These are phyloP conservation scores for Sinosuthora webbiana DNA, from an alignment of 2,113 vertebrate genomes.

Conservation along the genomic window DNA sequence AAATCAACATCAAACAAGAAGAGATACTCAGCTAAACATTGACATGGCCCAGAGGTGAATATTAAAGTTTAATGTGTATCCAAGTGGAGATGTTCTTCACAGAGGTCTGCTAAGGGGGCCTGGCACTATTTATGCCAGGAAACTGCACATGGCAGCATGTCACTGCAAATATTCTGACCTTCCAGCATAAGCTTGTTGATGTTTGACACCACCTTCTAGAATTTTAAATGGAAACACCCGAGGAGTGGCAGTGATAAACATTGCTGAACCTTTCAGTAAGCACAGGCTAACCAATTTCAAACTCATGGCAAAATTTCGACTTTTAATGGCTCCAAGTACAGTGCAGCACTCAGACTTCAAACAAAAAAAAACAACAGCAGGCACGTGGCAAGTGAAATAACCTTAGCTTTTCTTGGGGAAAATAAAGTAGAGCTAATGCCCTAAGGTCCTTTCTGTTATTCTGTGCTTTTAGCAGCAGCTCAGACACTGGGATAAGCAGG, in stretches of 20 bases:
- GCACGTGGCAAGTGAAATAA: not conserved
- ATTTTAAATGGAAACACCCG: not conserved
- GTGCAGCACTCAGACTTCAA: not conserved
- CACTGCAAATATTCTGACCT: not conserved
- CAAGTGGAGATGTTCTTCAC: not conserved
- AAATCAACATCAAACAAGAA: not conserved
- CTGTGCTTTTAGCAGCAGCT: not conserved
- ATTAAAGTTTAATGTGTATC: not conserved
- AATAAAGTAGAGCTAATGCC: not conserved
- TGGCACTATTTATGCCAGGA: not conserved
- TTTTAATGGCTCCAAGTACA: not conserved
- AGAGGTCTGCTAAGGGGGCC: not conserved
- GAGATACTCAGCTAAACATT: not conserved
- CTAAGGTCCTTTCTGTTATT: not conserved
- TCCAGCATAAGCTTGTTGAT: accelerated
- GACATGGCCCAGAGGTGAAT: not conserved
- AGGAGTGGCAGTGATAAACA: not conserved
- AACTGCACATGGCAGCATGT: accelerated
- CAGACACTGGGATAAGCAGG: not conserved
- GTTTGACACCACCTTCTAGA: not conserved
- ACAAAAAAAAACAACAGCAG: not conserved
- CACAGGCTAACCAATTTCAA: not conserved
- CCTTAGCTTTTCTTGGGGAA: not conserved
- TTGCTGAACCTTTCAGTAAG: not conserved
- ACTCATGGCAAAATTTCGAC: not conserved